Percentiles rank a stretch among this genome's conserved stretches.
Evolutionary conservation across 2,797 vertebrate species (phyloP).

Genomic region (Melopsittacus undulatus): DNA sequence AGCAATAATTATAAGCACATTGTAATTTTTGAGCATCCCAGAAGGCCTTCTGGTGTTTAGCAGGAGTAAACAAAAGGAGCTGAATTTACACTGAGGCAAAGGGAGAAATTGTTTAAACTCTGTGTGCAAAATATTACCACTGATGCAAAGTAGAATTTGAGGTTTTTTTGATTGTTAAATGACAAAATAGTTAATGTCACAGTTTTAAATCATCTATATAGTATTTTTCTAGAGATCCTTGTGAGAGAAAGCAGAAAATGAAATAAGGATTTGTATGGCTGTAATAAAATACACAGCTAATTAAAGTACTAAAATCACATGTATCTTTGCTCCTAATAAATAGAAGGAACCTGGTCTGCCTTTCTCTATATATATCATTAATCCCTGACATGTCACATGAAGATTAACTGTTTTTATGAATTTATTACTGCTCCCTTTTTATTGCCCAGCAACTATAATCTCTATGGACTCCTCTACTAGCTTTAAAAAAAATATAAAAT

Average conservation of each 20-base stretch:
- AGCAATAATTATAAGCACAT: slow-evolving; percentile 7
- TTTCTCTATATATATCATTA: not conserved
- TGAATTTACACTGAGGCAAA: not conserved
- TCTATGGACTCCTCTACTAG: not conserved
- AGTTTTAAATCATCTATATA: not conserved
- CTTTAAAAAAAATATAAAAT: not conserved
- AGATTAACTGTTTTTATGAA: not conserved
- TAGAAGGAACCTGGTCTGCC: not conserved
- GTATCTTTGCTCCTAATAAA: not conserved
- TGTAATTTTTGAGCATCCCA: slow-evolving; percentile 43
- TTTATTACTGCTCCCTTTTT: not conserved
- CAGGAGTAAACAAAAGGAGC: slow-evolving; percentile 23
- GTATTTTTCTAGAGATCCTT: not conserved
- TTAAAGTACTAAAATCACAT: slow-evolving; percentile 6
- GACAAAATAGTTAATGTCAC: not conserved
- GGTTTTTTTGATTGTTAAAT: slow-evolving; percentile 9
- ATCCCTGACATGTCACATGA: not conserved
- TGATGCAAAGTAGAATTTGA: not conserved
- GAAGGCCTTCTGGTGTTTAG: not conserved
- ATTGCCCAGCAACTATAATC: not conserved
- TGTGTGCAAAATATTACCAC: not conserved
- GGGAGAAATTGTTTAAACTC: not conserved
- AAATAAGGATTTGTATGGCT: not conserved
- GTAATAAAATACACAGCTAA: not conserved
- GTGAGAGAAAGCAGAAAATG: not conserved